Conservation (phyloP, 1,140 invertebrate genomes). For the Dinoponera quadriceps region DNA sequence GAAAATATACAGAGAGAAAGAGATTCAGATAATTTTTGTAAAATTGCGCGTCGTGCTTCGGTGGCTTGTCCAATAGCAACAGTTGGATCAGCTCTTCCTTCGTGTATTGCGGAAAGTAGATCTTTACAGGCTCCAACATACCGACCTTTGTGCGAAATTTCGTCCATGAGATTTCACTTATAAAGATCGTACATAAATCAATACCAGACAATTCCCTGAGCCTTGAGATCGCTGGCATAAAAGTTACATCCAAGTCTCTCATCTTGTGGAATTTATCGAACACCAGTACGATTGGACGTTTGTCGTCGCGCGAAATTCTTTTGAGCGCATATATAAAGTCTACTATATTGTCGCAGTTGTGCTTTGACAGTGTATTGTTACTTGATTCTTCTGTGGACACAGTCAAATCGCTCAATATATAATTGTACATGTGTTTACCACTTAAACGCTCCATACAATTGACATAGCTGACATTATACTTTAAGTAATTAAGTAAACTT, state of each 20-base stretch:
- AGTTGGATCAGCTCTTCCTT: conserved; percentile 92
- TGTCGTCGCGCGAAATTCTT: conserved; percentile 74
- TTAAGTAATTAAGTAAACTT: conserved; percentile 86
- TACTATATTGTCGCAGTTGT: conserved; percentile 90
- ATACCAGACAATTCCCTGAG: conserved; percentile 90
- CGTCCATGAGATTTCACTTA: conserved; percentile 92
- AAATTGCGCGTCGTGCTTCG: conserved; percentile 84
- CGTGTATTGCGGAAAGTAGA: conserved; percentile 93
- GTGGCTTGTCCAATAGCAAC: conserved; percentile 85
- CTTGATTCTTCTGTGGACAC: conserved; percentile 78
- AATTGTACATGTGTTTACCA: conserved; percentile 91
- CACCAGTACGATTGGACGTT: conserved; percentile 87
- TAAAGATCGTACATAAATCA: conserved; percentile 91
- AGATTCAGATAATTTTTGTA: conserved; percentile 93
- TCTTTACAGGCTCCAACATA: conserved; percentile 90
- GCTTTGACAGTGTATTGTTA: conserved; percentile 75
- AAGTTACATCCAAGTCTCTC: conserved; percentile 89
- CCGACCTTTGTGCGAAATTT: conserved; percentile 91
- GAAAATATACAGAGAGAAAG: conserved; percentile 92
- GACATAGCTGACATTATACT: conserved; percentile 89
- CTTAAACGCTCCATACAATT: conserved; percentile 94
- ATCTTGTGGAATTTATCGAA: conserved; percentile 93
- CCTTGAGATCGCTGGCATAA: conserved; percentile 90
- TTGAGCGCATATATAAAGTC: conserved; percentile 89
- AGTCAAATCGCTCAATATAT: conserved; percentile 89